Evolutionary conservation across 2,888 invertebrate species (phyloP), one percentile per base, ranked within the genome.

Genomic region (Watsonalla binaria): DNA sequence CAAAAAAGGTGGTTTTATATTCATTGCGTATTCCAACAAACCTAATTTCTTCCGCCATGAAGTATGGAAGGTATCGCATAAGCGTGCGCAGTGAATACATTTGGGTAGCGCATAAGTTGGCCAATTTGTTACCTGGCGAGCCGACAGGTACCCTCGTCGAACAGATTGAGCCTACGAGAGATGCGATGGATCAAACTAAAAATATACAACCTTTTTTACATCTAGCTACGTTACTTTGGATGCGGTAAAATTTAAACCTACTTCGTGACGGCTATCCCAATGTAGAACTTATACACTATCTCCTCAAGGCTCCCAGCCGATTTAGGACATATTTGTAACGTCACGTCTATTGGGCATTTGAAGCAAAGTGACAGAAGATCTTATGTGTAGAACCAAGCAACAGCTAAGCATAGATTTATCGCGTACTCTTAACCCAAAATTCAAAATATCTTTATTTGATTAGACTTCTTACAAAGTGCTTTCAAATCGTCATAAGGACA

Each of bases 81-180:
- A 48, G 34, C 35, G 34, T 13, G 13, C 47, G 34, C 13, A n/a
- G 34, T 48, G 49, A 37, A 61, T 65, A 61, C 74, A 76, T 77
- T 73, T 70, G 70, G 63, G 65, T 65, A 65, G 66, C 68, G 71
- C 70, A 78, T 81, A 85, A 82, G 79, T 83, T 81, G 72, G 70
- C 82, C 84, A 84, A 86, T 86, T 85, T 85, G 84, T 85, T 80
- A 84, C 74, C 77, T 72, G 71, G 74, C 78, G 67, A 62, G 61
- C 62, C 68, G 59, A 65, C 65, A 62, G 59, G 57, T 60, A 78
- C 77, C 78, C 78, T 76, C 74, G 77, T 78, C 80, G 70, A 75
- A 75, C 80, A 74, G 78, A 81, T 80, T 76, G 81, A 79, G 79
- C 82, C 79, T 76, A 69, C 70, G 80, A 76, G 78, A 76, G 68